Evolutionary conservation across 2,888 invertebrate species (phyloP).

Genomic region (Caenorhabditis uteleia): DNA sequence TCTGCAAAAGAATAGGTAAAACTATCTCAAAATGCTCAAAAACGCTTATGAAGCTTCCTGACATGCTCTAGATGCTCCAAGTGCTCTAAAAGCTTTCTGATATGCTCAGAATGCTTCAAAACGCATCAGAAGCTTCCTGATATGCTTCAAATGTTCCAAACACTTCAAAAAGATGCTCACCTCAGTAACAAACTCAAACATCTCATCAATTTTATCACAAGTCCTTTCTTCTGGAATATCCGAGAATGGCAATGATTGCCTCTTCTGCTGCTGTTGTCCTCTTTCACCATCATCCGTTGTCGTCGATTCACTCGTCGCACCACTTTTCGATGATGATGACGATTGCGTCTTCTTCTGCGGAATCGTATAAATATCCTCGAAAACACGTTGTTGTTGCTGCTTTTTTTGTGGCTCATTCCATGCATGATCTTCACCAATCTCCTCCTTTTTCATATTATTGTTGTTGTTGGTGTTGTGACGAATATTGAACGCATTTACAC

Average conservation of each 20-base stretch:
- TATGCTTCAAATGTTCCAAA: neutral
- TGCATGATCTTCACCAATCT: neutral
- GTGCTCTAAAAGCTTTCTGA: no score
- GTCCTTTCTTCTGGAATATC: slow-evolving; percentile 40
- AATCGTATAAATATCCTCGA: slow-evolving; percentile 20
- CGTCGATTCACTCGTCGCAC: neutral
- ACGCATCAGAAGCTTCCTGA: no score
- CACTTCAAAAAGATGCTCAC: slow-evolving; percentile 5
- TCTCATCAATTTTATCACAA: slow-evolving; percentile 41
- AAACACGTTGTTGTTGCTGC: no score
- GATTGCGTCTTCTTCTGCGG: slow-evolving; percentile 9
- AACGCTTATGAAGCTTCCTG: no score
- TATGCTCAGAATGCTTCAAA: no score
- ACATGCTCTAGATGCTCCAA: no score
- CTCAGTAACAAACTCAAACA: slow-evolving; percentile 48
- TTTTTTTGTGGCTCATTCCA: neutral
- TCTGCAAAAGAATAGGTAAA: slow-evolving; percentile 1
- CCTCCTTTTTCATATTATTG: neutral
- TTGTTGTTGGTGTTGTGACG: neutral
- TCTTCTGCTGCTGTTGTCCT: no score
- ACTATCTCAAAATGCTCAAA: no score
- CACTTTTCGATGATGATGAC: neutral
- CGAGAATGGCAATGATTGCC: slow-evolving; percentile 34
- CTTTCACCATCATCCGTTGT: neutral
- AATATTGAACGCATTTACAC: slow-evolving; percentile 15